A percentile compares a stretch with the other conserved stretches of the same genome.
Evolutionary conservation across 2,888 invertebrate species (phyloP).

Genomic region (Coremacera marginata): DNA sequence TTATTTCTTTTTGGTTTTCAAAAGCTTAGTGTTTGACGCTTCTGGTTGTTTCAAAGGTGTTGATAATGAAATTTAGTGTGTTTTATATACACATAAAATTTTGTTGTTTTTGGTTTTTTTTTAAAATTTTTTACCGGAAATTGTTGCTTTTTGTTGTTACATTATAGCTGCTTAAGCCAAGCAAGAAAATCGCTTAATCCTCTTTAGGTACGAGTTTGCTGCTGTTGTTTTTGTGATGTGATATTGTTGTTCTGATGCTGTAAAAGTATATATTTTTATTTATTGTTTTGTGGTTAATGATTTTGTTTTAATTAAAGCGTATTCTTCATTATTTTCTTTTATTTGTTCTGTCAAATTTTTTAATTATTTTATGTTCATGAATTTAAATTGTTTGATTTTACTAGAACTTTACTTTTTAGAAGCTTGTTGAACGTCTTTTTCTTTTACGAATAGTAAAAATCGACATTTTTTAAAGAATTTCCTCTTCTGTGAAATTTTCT

Average conservation of each 20-base stretch:
- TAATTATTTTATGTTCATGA: no score
- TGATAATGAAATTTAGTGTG: slow-evolving; percentile 14
- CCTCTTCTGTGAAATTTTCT: no score
- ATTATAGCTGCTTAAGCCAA: not conserved
- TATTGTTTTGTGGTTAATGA: not conserved
- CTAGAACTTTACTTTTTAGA: no score
- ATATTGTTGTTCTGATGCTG: not conserved
- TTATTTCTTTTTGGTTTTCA: not conserved
- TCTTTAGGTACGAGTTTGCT: not conserved
- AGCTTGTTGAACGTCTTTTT: no score
- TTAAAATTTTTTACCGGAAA: not conserved
- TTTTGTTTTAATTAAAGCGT: no score
- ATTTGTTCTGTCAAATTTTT: no score
- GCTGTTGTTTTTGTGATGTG: not conserved
- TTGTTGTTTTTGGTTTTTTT: not conserved
- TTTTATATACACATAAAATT: not conserved
- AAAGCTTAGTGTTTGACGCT: not conserved
- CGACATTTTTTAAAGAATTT: no score
- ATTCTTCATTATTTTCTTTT: no score
- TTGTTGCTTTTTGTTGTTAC: not conserved
- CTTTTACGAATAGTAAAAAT: no score
- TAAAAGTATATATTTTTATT: not conserved
- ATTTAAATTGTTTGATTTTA: no score
- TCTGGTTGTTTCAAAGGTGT: not conserved
- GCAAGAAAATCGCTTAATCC: not conserved